phyloP scores from a whole-genome alignment of 2,888 invertebrate genomes.

The Melinopterus prodromus region DNA sequence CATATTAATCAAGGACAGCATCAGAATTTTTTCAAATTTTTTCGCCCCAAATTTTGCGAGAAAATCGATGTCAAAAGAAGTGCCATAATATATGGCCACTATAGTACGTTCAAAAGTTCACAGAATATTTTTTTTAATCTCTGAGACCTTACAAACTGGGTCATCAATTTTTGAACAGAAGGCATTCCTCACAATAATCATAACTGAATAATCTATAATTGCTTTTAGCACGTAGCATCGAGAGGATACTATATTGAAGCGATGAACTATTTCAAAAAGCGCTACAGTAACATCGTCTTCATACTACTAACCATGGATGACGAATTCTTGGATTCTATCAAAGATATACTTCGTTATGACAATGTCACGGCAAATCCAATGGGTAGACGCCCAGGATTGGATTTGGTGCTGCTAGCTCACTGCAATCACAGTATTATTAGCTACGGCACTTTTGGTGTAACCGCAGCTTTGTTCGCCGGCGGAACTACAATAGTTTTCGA shows the following conservation, averaged over 20 bases:
- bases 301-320: slow-evolving; percentile 39
- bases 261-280: slow-evolving; percentile 38
- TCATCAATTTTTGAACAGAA: too few relatives aligned
- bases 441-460: slow-evolving; percentile 41
- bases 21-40: too few relatives aligned
- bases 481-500: slow-evolving; percentile 41
- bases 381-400: slow-evolving; percentile 28
- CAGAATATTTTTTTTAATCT: too few relatives aligned
- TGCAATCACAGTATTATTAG: slow-evolving; percentile 42
- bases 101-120: too few relatives aligned
- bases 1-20: too few relatives aligned
- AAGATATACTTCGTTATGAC: slow-evolving; percentile 18
- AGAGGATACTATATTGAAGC: slow-evolving; percentile 38
- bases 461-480: slow-evolving; percentile 37
- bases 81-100: too few relatives aligned
- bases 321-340: slow-evolving; percentile 33
- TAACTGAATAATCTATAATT: neutral
- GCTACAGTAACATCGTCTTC: slow-evolving; percentile 38
- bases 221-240: neutral
- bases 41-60: too few relatives aligned
- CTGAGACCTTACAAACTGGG: too few relatives aligned
- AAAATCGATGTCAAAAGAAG: too few relatives aligned
- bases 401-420: slow-evolving; percentile 38
- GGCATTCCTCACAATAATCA: neutral
- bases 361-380: slow-evolving; percentile 26